Percentiles rank a stretch among this genome's conserved stretches.
These are phyloP conservation scores for Calliphora vomitoria DNA, from an alignment of 2,888 invertebrate species.

Conservation along the genomic window DNA sequence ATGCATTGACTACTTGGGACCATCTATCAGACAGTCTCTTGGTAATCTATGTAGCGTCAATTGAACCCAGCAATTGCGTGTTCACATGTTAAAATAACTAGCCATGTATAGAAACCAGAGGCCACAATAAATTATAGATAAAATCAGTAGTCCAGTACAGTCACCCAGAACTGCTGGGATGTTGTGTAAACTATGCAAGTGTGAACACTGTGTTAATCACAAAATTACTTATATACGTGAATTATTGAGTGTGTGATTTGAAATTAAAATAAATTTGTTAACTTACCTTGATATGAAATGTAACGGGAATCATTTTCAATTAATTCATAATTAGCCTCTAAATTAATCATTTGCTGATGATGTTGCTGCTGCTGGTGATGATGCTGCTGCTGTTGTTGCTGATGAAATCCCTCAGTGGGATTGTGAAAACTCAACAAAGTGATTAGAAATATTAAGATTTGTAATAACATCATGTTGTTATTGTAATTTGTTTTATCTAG, in stretches of 20 bases:
- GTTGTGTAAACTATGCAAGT: not conserved
- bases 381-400: conserved; percentile 50
- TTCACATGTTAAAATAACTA: too few species aligned
- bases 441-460: conserved; percentile 66
- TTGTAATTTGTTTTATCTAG: conserved; percentile 42
- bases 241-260: not conserved
- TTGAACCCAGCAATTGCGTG: too few species aligned
- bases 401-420: conserved; percentile 54
- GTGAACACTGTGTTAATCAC: not conserved
- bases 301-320: conserved; percentile 83
- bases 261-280: not conserved
- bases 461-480: conserved; percentile 74
- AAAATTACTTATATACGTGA: not conserved
- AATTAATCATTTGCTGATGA: conserved; percentile 64
- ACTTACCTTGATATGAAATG: conserved; percentile 84
- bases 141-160: too few species aligned
- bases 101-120: too few species aligned
- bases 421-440: conserved; percentile 59
- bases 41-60: too few species aligned
- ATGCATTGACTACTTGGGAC: too few species aligned
- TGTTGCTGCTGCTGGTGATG: conserved; percentile 38
- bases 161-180: not conserved
- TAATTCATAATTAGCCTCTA: conserved; percentile 78
- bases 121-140: too few species aligned
- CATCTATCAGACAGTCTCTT: too few species aligned